Percentiles rank a stretch among this genome's conserved stretches.
phyloP scores from a whole-genome alignment of 1,140 invertebrate genomes.

The Dendrolimus punctatus region DNA sequence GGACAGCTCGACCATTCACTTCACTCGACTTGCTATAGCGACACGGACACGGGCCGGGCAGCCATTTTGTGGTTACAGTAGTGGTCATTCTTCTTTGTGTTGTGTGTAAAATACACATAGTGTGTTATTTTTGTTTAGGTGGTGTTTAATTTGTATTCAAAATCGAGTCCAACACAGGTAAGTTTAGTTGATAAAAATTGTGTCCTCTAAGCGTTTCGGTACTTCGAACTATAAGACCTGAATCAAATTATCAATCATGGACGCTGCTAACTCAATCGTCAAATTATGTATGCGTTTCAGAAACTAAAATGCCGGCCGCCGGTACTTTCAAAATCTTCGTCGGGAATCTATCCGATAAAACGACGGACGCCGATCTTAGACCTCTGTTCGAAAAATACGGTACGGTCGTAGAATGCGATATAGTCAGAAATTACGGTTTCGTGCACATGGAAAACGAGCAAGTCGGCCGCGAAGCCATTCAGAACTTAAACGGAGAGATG shows the following conservation, averaged over 20 bases:
- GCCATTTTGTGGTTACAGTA: slow-evolving; percentile 7
- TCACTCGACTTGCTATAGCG: too few relatives aligned
- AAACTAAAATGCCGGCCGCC: slow-evolving; percentile 85
- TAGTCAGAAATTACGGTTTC: slow-evolving; percentile 97
- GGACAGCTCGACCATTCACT: too few relatives aligned
- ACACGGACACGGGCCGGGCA: too few relatives aligned
- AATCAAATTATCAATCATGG: slow-evolving; percentile 32
- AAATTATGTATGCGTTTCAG: slow-evolving; percentile 71
- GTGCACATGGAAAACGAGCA: slow-evolving; percentile 96
- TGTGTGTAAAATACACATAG: not conserved
- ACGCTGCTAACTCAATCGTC: slow-evolving; percentile 67
- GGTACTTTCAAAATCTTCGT: slow-evolving; percentile 96
- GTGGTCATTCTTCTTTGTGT: slow-evolving; percentile 18
- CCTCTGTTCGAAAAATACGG: slow-evolving; percentile 96
- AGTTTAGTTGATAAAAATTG: slow-evolving; percentile 18
- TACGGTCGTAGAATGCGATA: slow-evolving; percentile 96
- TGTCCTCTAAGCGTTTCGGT: slow-evolving; percentile 18
- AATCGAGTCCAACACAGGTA: slow-evolving; percentile 22
- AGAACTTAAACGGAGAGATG: slow-evolving; percentile 90
- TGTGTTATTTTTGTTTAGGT: slow-evolving; percentile 21
- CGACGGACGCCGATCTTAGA: slow-evolving; percentile 87
- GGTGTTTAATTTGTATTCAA: slow-evolving; percentile 10
- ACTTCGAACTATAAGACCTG: slow-evolving; percentile 4
- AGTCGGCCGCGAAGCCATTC: slow-evolving; percentile 91
- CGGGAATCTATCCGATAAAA: slow-evolving; percentile 94